phyloP scores from a whole-genome alignment of 2,797 vertebrate genomes.

The Mormyrops attenuatus region DNA sequence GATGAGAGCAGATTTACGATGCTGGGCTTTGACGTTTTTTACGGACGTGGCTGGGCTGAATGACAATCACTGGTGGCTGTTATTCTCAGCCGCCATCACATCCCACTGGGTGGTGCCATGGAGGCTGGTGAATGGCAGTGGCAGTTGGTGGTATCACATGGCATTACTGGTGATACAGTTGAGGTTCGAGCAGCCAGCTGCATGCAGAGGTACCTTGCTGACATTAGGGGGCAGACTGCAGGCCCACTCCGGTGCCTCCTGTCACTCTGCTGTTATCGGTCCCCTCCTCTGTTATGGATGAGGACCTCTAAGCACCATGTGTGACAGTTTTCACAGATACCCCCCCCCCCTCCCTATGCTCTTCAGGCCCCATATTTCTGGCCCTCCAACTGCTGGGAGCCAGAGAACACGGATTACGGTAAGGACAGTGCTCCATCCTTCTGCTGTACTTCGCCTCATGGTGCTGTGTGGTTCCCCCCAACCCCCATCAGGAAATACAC shows the following conservation, averaged over 20 bases:
- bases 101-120: not conserved
- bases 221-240: not conserved
- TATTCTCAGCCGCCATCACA: not conserved
- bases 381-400: constrained; percentile 96
- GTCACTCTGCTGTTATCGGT: not conserved
- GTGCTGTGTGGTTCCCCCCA: not conserved
- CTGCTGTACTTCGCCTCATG: not conserved
- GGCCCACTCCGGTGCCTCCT: not conserved
- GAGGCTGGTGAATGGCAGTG: not conserved
- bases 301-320: not conserved
- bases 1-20: not conserved
- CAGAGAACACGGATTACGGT: constrained; percentile 96
- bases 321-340: not conserved
- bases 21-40: not conserved
- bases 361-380: constrained; percentile 88
- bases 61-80: not conserved
- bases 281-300: not conserved
- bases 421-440: constrained; percentile 43
- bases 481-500: not conserved
- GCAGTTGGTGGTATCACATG: not conserved
- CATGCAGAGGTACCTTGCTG: not conserved
- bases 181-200: not conserved
- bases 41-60: not conserved
- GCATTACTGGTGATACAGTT: not conserved
- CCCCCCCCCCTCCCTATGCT: constrained; percentile 32